These are phyloP conservation scores for Euura lappo DNA, from an alignment of 1,140 invertebrate species.

Conservation along the genomic window DNA sequence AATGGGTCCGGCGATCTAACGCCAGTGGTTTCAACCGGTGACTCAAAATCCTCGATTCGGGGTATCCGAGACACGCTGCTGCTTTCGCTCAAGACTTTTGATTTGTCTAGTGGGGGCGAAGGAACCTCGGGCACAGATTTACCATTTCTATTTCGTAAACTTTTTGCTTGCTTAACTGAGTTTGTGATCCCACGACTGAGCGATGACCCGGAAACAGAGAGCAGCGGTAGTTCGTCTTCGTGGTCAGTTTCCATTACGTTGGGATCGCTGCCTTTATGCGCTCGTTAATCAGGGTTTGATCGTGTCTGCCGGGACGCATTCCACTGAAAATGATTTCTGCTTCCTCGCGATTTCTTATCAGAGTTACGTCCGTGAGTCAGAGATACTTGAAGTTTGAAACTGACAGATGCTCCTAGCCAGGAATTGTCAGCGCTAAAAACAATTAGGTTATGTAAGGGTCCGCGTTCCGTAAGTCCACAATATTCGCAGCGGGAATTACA, in stretches of 20 bases:
- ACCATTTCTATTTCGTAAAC: conserved; percentile 29
- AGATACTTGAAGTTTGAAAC: background rate
- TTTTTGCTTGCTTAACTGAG: conserved; percentile 10
- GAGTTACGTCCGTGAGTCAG: background rate
- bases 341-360: background rate
- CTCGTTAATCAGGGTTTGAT: too few species aligned
- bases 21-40: conserved; percentile 36
- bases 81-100: conserved; percentile 46
- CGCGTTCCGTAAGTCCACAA: background rate
- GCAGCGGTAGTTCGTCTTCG: conserved; percentile 25
- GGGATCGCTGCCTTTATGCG: background rate
- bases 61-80: conserved; percentile 37
- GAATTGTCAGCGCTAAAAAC: background rate
- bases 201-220: conserved; percentile 8
- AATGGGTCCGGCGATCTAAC: conserved; percentile 16
- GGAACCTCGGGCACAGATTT: background rate
- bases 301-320: background rate
- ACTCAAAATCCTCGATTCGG: conserved; percentile 26
- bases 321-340: background rate
- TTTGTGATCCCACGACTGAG: background rate
- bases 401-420: background rate
- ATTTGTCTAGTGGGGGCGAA: conserved; percentile 34
- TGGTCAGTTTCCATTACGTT: conserved; percentile 26
- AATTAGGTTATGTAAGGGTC: background rate
- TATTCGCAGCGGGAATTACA: background rate